phyloP scores from a whole-genome alignment of 2,113 vertebrate species.

The Nibea albiflora region DNA sequence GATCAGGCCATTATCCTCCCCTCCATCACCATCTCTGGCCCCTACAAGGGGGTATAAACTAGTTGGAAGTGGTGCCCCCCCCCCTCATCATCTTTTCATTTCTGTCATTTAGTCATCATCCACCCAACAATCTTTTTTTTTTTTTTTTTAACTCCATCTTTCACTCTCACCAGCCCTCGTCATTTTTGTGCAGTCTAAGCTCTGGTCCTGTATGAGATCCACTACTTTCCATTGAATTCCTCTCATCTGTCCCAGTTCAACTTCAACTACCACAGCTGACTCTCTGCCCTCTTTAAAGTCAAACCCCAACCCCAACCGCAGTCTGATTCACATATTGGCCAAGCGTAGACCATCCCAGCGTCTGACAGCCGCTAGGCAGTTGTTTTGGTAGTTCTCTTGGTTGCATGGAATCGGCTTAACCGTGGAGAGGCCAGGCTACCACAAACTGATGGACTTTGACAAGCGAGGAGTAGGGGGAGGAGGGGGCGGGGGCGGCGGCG shows the following conservation, averaged over 20 bases:
- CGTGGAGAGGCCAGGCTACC: constrained; percentile 97
- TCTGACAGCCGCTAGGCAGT: constrained; percentile 43
- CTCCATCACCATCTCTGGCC: constrained; percentile 67
- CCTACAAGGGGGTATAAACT: constrained; percentile 67
- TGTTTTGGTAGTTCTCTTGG: constrained; percentile 83
- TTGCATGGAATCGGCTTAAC: constrained; percentile 91
- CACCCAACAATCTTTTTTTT: neutral
- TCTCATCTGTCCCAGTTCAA: neutral
- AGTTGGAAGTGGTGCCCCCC: constrained; percentile 32
- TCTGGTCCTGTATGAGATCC: neutral
- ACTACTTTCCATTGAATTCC: neutral
- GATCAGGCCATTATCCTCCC: constrained; percentile 30
- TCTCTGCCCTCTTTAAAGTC: neutral
- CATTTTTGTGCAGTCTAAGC: neutral
- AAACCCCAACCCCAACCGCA: neutral
- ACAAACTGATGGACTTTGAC: constrained; percentile 99
- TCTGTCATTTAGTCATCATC: constrained; percentile 25
- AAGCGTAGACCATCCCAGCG: neutral
- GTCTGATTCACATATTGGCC: neutral
- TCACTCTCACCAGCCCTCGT: neutral
- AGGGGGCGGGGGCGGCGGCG: constrained; percentile 81
- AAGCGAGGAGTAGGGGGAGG: constrained; percentile 88
- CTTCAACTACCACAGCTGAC: neutral
- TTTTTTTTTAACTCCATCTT: neutral
- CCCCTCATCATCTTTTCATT: constrained; percentile 30